Evolutionary conservation across 2,113 vertebrate species (phyloP).

Genomic region (Lynx canadensis): DNA sequence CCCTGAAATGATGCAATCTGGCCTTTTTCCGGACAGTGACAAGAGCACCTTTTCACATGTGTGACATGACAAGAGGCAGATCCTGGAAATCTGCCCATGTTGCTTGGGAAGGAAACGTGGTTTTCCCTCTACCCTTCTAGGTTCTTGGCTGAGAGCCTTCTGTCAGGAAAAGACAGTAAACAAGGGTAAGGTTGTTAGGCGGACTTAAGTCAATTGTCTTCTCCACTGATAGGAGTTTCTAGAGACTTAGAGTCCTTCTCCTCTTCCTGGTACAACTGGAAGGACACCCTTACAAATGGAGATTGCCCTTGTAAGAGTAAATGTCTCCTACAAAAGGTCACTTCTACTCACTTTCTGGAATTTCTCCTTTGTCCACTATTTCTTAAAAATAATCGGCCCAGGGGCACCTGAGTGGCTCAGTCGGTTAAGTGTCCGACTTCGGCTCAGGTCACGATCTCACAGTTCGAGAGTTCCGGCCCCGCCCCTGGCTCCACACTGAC

Average conservation of each 20-base stretch:
- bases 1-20: background rate
- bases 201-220: background rate
- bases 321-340: background rate
- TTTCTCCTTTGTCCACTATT: background rate
- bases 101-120: background rate
- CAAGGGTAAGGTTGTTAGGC: background rate
- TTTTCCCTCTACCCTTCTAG: background rate
- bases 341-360: background rate
- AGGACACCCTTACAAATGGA: background rate
- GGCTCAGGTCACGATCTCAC: too few species aligned
- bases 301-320: background rate
- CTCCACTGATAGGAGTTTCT: background rate
- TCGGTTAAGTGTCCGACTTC: too few species aligned
- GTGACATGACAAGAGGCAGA: background rate
- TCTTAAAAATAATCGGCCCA: background rate
- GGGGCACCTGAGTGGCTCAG: too few species aligned
- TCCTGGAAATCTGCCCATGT: background rate
- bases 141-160: background rate
- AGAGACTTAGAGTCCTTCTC: background rate
- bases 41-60: constrained; percentile 4
- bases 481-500: too few species aligned
- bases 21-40: background rate
- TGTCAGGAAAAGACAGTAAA: background rate
- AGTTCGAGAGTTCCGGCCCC: too few species aligned
- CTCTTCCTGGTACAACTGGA: background rate